Conservation (phyloP, 2,888 invertebrate species). For the Pyralis farinalis region DNA sequence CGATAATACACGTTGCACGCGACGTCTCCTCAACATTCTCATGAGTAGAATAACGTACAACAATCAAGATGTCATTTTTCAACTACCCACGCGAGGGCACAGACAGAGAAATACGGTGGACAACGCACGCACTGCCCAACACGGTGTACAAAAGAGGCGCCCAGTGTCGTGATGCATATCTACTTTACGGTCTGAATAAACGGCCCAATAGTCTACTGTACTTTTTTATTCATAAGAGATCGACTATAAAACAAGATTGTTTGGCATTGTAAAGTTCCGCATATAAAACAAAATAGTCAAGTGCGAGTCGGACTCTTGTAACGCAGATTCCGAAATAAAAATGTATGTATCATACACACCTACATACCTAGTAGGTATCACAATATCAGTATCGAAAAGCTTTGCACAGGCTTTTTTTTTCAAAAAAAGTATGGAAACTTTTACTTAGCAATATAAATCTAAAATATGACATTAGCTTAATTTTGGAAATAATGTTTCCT, state of each 20-base stretch:
- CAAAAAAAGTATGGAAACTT: too few relatives aligned
- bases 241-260: too few relatives aligned
- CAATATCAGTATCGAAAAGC: too few relatives aligned
- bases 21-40: conserved; percentile 69
- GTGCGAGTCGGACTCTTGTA: too few relatives aligned
- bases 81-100: conserved; percentile 72
- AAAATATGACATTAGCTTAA: not conserved
- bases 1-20: conserved; percentile 65
- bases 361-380: too few relatives aligned
- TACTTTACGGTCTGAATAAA: conserved; percentile 48
- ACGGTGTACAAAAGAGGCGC: conserved; percentile 66
- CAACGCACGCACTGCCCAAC: conserved; percentile 62
- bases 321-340: too few relatives aligned
- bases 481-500: not conserved
- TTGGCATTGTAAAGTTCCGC: too few relatives aligned
- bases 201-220: conserved; percentile 52
- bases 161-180: conserved; percentile 72
- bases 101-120: conserved; percentile 73
- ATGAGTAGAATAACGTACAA: conserved; percentile 78
- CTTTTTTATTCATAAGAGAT: conserved; percentile 52
- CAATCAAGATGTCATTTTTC: conserved; percentile 82
- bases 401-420: too few relatives aligned
- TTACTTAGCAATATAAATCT: too few relatives aligned
- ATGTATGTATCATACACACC: too few relatives aligned
- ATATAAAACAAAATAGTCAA: too few relatives aligned